Evolutionary conservation across 2,113 vertebrate species (phyloP), one percentile per base, ranked within the genome.

Genomic region (Setophaga coronata): DNA sequence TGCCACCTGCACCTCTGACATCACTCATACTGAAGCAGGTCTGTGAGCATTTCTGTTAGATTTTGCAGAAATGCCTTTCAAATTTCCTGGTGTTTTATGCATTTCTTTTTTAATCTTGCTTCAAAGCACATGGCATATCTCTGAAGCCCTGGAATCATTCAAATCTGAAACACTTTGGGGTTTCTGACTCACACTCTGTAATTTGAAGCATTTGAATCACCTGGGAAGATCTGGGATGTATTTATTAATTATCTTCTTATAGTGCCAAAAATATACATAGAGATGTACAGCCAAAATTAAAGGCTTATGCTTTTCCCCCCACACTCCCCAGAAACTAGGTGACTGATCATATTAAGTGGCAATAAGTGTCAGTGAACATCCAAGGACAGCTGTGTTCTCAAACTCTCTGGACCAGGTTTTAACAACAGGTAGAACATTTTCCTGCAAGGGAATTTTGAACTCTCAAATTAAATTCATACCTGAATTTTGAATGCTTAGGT

Each of bases 241-340:
- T 96, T 94, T 95, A 96, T 95, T 96, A 94, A 96, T 95, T 96
- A 88, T 94, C 58, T 91, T 74, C 70, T 71, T 91, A 43, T 36
- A 83, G 19, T 19, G 56, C 70, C 51, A 86, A 88, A 90, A 47
- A 67, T 90, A 80, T 71, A 70, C 29, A 24, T 58, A 64, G 62
- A 74, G 9, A 61, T 51, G 28, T 81, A 81, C 38, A 88, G 42
- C 6, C 67, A 92, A 88, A 95, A 90, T 93, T 90, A 91, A 94
- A 95, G 54, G 4, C 4, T 53, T 61, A 26, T 7, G 33, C 3
- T 16, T 83, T 62, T 26, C 13, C 8, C 72, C 19, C 8, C 51
- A 17, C 43, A 18, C 43, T 36, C 31, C 9, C 4, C 7, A 40
- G 42, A 87, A 96, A 43, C 20, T 54, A 45, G 10, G 21, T 70